Percentiles rank a stretch among this genome's conserved stretches.
phyloP scores from a whole-genome alignment of 1,140 invertebrate species.

The Orussus abietinus region DNA sequence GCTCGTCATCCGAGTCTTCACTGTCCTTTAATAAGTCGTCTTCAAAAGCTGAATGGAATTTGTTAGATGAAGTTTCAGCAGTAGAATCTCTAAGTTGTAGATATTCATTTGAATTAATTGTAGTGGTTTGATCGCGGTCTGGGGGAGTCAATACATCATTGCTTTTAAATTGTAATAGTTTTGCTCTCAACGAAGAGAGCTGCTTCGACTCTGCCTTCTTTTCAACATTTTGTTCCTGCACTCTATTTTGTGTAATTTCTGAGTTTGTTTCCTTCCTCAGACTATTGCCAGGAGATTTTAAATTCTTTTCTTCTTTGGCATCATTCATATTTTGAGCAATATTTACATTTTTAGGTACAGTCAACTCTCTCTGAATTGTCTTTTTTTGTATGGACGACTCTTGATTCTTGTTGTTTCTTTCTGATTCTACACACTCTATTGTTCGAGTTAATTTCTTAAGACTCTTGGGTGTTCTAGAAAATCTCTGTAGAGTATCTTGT shows the following conservation, averaged over 20 bases:
- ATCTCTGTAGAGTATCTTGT: too few species aligned
- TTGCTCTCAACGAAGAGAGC: not conserved
- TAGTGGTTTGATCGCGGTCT: conserved; percentile 1
- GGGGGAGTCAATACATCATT: conserved; percentile 6
- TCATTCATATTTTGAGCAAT: too few species aligned
- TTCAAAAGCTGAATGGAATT: conserved; percentile 1
- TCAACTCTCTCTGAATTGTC: not conserved
- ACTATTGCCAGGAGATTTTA: too few species aligned
- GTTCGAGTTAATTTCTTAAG: too few species aligned
- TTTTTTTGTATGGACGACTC: conserved; percentile 24
- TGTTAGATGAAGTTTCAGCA: not conserved
- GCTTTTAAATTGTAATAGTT: conserved; percentile 8
- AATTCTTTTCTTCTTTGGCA: too few species aligned
- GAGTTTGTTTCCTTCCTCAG: conserved; percentile 1
- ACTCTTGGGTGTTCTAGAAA: too few species aligned
- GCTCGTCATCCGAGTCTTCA: conserved; percentile 33
- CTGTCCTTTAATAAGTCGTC: conserved; percentile 12
- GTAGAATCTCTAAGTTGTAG: not conserved
- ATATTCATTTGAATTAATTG: too few species aligned
- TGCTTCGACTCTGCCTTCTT: not conserved
- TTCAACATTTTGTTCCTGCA: too few species aligned
- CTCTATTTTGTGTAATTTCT: too few species aligned
- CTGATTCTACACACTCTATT: too few species aligned
- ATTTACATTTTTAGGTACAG: too few species aligned
- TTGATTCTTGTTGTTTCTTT: too few species aligned